A percentile compares a stretch with the other conserved stretches of the same genome.
Evolutionary conservation across 2,888 invertebrate genomes (phyloP).

Genomic region (Cantharis flavilabris): DNA sequence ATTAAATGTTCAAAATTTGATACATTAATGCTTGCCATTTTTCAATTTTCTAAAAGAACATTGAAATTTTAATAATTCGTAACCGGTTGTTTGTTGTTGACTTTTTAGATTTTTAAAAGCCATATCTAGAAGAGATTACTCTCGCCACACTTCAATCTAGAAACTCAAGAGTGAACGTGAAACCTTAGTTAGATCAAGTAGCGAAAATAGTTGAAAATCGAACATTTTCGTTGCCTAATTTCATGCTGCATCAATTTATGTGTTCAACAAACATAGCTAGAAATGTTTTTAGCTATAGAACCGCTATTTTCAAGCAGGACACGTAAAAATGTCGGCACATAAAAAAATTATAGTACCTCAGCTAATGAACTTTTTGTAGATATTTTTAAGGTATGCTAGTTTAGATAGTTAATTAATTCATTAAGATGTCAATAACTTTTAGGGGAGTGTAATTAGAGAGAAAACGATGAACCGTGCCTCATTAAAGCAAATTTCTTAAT

Average conservation of each 20-base stretch:
- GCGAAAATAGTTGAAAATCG: neutral
- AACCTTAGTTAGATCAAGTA: neutral
- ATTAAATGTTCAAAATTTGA: neutral
- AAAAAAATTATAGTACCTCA: neutral
- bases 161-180: neutral
- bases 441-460: slow-evolving; percentile 8
- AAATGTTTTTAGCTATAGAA: neutral
- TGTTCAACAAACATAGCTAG: neutral
- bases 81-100: neutral
- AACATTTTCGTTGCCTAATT: neutral
- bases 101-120: neutral
- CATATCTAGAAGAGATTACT: neutral
- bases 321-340: neutral
- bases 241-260: neutral
- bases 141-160: neutral
- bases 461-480: slow-evolving; percentile 23
- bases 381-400: neutral
- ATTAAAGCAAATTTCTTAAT: slow-evolving; percentile 1
- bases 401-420: neutral
- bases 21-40: neutral
- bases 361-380: neutral
- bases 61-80: neutral
- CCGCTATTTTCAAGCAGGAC: neutral
- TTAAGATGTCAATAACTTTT: slow-evolving; percentile 7
- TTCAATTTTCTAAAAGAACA: neutral